Percentiles rank a stretch among this genome's conserved stretches.
These are phyloP conservation scores for Montifringilla adamsi DNA, from an alignment of 2,113 vertebrate species.

Conservation along the genomic window DNA sequence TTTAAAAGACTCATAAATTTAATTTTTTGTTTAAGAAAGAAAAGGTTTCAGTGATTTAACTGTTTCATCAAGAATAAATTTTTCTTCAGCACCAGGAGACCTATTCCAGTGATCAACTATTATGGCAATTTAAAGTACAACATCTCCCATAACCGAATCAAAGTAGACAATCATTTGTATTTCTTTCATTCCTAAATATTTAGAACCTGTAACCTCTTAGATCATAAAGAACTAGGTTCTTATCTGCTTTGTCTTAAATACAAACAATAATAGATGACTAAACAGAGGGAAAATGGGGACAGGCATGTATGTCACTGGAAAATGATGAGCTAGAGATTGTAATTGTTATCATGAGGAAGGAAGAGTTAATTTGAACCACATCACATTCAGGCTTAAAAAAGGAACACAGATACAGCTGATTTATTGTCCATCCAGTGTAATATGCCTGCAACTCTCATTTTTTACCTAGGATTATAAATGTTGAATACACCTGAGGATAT, in stretches of 20 bases:
- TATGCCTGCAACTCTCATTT: not conserved
- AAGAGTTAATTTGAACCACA: not conserved
- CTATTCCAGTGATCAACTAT: not conserved
- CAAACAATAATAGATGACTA: not conserved
- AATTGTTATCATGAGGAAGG: not conserved
- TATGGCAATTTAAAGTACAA: not conserved
- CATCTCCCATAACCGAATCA: not conserved
- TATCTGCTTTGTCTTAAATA: not conserved
- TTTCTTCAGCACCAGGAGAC: not conserved
- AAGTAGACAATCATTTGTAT: not conserved
- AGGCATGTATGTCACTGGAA: not conserved
- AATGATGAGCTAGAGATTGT: not conserved
- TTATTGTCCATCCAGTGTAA: not conserved
- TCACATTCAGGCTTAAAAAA: not conserved
- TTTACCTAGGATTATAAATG: not conserved
- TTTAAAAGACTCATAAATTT: not conserved
- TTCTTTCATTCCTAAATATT: not conserved
- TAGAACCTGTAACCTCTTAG: not conserved
- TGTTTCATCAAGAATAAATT: not conserved
- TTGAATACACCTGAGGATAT: not conserved
- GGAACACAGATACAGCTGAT: not conserved
- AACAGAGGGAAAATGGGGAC: not conserved
- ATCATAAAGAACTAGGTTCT: not conserved
- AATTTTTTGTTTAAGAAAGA: not conserved
- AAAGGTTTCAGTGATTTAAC: not conserved